Evolutionary conservation across 92 coral and sea anemone genomes (phyloP).

Genomic region (Chrysogorgia sp.): DNA sequence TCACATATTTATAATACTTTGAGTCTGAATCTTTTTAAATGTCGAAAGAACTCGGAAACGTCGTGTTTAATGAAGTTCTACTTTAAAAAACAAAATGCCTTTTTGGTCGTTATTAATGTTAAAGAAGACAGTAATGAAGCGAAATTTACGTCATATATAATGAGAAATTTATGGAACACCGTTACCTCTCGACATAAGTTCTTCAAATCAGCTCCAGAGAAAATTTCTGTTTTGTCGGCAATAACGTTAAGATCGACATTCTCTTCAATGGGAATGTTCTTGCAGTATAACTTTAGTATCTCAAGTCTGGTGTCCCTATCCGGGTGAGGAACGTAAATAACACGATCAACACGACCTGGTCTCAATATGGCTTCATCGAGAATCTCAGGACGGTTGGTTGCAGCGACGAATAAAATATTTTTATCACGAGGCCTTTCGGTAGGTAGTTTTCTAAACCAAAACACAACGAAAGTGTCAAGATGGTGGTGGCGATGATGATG

Average conservation of each 20-base stretch:
- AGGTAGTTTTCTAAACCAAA: neutral
- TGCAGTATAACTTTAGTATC: constrained; percentile 81
- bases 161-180: neutral
- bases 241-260: constrained; percentile 73
- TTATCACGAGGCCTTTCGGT: constrained; percentile 13
- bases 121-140: neutral
- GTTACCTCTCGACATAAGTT: constrained; percentile 95
- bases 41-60: too few relatives aligned
- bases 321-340: constrained; percentile 95
- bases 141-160: neutral
- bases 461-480: neutral
- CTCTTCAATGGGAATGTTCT: constrained; percentile 70
- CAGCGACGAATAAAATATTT: constrained; percentile 84
- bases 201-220: constrained; percentile 94
- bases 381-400: constrained; percentile 90
- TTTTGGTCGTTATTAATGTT: too few relatives aligned
- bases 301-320: constrained; percentile 82
- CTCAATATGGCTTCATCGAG: constrained; percentile 92
- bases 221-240: constrained; percentile 79
- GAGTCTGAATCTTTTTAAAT: too few relatives aligned
- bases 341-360: constrained; percentile 94
- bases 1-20: too few relatives aligned
- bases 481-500: neutral
- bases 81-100: too few relatives aligned
- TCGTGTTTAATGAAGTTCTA: too few relatives aligned